Conservation (phyloP, 2,797 vertebrate genomes). For the Liasis olivaceus region DNA sequence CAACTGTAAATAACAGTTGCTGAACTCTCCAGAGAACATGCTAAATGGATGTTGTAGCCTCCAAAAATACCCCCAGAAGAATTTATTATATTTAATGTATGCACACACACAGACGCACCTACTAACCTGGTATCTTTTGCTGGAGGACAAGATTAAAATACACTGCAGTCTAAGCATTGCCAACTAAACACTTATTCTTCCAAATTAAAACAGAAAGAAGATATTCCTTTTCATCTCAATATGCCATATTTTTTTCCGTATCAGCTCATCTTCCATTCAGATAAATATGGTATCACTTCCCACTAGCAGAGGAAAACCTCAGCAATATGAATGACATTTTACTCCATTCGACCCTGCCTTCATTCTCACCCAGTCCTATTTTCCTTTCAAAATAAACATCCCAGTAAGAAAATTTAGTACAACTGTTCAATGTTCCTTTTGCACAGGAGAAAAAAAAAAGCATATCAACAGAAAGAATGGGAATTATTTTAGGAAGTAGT, state of each 20-base stretch:
- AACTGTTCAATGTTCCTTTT: constrained; percentile 3
- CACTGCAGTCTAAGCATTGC: constrained; percentile 39
- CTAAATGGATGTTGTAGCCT: constrained; percentile 48
- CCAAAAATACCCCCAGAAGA: constrained; percentile 52
- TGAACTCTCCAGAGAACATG: constrained; percentile 34
- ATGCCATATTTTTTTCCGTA: constrained; percentile 18
- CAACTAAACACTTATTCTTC: constrained; percentile 46
- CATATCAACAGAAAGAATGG: neutral
- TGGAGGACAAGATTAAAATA: constrained; percentile 49
- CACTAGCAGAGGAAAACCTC: neutral
- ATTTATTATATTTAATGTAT: constrained; percentile 36
- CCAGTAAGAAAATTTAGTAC: neutral
- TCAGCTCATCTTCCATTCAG: neutral
- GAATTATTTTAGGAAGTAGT: constrained; percentile 28
- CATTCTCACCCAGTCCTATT: neutral
- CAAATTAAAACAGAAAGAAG: neutral
- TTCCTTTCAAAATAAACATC: neutral
- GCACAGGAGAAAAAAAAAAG: neutral
- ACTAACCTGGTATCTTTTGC: constrained; percentile 36
- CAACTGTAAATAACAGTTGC: constrained; percentile 51
- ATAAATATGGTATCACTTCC: neutral
- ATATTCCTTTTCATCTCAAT: neutral
- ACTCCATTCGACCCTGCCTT: neutral
- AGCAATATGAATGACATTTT: neutral
- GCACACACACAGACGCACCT: constrained; percentile 31